Percentiles rank a stretch among this genome's conserved stretches.
phyloP scores from a whole-genome alignment of 2,113 vertebrate species.

The Isurus oxyrinchus region DNA sequence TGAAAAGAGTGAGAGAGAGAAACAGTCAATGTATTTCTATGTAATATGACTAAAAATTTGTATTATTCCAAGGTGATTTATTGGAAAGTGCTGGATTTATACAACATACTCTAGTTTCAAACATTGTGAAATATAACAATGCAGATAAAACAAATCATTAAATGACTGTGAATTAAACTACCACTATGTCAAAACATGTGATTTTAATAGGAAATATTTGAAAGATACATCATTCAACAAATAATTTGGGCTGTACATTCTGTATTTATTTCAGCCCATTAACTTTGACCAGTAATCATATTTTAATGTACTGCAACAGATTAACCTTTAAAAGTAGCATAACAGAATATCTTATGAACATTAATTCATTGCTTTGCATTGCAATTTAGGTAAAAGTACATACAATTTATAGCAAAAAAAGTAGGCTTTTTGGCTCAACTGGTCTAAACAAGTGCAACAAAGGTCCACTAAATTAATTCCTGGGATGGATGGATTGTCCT shows the following conservation, averaged over 20 bases:
- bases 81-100: neutral
- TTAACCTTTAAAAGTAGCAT: neutral
- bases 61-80: neutral
- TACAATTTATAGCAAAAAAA: neutral
- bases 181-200: neutral
- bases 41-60: neutral
- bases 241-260: constrained; percentile 22
- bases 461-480: too few relatives aligned
- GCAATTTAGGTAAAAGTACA: neutral
- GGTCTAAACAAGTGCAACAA: neutral
- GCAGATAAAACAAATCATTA: neutral
- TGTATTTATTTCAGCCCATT: neutral
- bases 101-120: neutral
- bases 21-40: neutral
- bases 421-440: neutral
- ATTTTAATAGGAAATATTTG: neutral
- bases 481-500: too few relatives aligned
- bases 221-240: neutral
- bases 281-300: neutral
- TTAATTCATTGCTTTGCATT: neutral
- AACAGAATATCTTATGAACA: neutral
- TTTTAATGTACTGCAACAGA: neutral
- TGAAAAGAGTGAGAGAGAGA: too few relatives aligned
- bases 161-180: neutral
- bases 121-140: neutral